Conservation (phyloP, 2,113 vertebrate genomes). For the Labeo catla region DNA sequence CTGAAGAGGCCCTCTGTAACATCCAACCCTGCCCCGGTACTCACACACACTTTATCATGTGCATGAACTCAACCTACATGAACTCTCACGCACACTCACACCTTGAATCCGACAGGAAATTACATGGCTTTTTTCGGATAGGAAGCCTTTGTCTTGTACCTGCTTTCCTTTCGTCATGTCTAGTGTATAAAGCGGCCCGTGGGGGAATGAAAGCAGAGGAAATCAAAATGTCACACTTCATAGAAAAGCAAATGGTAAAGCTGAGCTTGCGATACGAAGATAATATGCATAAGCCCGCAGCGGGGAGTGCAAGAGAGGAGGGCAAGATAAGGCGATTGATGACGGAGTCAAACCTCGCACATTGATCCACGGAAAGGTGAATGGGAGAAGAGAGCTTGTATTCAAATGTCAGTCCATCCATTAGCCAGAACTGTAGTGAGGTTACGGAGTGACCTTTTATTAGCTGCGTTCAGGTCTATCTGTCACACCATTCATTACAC, state of each 20-base stretch:
- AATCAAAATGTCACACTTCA: slow-evolving; percentile 48
- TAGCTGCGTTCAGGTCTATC: slow-evolving; percentile 46
- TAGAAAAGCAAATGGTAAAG: slow-evolving; percentile 44
- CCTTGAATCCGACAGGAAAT: slow-evolving; percentile 4
- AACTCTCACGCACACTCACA: slow-evolving; percentile 14
- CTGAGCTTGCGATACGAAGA: slow-evolving; percentile 9
- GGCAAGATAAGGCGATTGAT: slow-evolving; percentile 24
- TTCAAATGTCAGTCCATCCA: slow-evolving; percentile 60
- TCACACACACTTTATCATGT: slow-evolving; percentile 17
- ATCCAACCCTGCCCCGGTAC: slow-evolving; percentile 91
- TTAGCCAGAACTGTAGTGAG: slow-evolving; percentile 48
- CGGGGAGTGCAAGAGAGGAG: not conserved
- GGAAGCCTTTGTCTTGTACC: slow-evolving; percentile 23
- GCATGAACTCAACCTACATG: slow-evolving; percentile 14
- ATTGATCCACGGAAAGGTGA: slow-evolving; percentile 43
- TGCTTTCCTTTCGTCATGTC: not conserved
- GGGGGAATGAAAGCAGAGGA: slow-evolving; percentile 15
- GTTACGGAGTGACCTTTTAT: slow-evolving; percentile 56
- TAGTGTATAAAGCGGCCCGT: not conserved
- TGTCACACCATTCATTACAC: slow-evolving; percentile 54
- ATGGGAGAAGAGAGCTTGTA: slow-evolving; percentile 34
- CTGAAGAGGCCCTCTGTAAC: slow-evolving; percentile 94
- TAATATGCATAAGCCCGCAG: slow-evolving; percentile 13
- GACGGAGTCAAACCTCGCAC: slow-evolving; percentile 33
- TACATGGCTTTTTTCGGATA: not conserved